Percentiles rank a stretch among this genome's conserved stretches.
Evolutionary conservation across 2,113 vertebrate genomes (phyloP).

Genomic region (Lamprotornis superbus): DNA sequence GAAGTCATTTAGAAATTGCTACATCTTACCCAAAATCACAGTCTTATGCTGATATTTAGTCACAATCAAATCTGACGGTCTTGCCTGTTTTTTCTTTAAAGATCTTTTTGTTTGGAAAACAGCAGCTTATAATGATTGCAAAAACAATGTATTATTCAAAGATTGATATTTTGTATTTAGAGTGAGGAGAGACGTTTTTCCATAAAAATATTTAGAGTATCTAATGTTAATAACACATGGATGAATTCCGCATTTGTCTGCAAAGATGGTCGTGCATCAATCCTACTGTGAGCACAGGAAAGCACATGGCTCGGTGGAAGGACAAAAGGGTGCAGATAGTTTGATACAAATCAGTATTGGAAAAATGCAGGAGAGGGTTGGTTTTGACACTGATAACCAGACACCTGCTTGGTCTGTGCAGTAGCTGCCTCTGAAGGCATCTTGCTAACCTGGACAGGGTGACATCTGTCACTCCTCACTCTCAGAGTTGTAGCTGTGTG

Average conservation of each 20-base stretch:
- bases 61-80: not conserved
- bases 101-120: not conserved
- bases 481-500: no score
- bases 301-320: not conserved
- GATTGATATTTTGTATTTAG: not conserved
- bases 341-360: not conserved
- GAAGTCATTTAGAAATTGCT: not conserved
- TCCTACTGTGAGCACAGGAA: not conserved
- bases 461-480: not conserved
- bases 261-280: accelerated
- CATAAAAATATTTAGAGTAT: not conserved
- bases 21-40: not conserved
- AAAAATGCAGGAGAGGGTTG: not conserved
- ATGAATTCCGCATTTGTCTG: not conserved
- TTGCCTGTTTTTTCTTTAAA: not conserved
- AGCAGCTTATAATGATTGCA: not conserved
- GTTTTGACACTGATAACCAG: accelerated
- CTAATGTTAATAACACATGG: not conserved
- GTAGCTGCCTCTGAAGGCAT: not conserved
- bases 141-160: not conserved
- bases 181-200: not conserved
- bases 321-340: not conserved
- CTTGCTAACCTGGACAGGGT: not conserved
- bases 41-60: not conserved
- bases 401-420: not conserved